These are phyloP conservation scores for Rhodophaea formosa DNA, from an alignment of 2,888 invertebrate genomes.

Conservation along the genomic window DNA sequence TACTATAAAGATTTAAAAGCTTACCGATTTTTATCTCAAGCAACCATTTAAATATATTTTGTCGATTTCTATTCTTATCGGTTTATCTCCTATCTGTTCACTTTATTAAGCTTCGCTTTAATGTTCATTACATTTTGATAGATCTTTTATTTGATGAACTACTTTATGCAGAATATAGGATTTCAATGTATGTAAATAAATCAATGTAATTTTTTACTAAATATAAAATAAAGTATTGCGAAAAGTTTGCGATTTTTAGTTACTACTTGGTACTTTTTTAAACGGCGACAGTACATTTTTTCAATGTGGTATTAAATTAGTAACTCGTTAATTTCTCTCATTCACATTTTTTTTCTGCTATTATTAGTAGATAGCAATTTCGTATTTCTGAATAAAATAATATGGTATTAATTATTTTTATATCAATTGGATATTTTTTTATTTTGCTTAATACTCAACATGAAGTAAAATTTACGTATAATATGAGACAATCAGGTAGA, in stretches of 20 bases:
- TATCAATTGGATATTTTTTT: too few relatives aligned
- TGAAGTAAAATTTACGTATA: too few relatives aligned
- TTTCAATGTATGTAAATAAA: conserved; percentile 66
- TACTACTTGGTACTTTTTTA: conserved; percentile 14
- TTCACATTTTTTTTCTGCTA: too few relatives aligned
- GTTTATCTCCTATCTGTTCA: not conserved
- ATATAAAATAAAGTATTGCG: conserved; percentile 73
- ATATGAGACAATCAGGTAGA: too few relatives aligned
- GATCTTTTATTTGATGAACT: conserved; percentile 25
- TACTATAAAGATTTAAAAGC: not conserved
- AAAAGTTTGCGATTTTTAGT: conserved; percentile 53
- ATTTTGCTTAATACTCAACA: too few relatives aligned
- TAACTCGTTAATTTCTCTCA: too few relatives aligned
- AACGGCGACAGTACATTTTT: too few relatives aligned
- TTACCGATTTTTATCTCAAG: not conserved
- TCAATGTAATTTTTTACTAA: conserved; percentile 77
- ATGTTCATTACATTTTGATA: conserved; percentile 9
- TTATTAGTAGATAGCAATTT: too few relatives aligned
- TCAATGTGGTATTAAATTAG: too few relatives aligned
- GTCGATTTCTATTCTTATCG: not conserved
- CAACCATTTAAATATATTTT: not conserved
- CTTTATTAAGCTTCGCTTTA: not conserved
- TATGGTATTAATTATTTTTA: too few relatives aligned
- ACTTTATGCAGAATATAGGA: conserved; percentile 48
- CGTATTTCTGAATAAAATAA: too few relatives aligned